phyloP scores from a whole-genome alignment of 2,888 invertebrate genomes.

The Nasonovia ribisnigri region DNA sequence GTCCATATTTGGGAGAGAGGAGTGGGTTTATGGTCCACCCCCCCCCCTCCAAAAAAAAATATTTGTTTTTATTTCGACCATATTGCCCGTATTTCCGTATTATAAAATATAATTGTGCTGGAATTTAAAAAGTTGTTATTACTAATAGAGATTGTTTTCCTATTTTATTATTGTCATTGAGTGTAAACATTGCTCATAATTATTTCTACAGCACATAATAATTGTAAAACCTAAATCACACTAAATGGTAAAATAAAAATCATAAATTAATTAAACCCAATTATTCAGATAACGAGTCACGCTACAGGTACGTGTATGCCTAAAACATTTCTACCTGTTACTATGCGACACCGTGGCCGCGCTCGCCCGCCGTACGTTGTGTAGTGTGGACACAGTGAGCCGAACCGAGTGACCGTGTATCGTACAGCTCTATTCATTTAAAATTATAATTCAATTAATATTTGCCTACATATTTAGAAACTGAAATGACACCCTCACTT shows the following conservation, averaged over 20 bases:
- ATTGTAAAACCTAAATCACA: background rate
- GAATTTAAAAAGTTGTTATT: background rate
- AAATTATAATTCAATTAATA: background rate
- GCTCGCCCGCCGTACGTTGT: background rate
- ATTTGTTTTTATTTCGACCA: no score
- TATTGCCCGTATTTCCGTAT: no score
- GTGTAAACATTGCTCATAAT: background rate
- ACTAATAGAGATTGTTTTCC: background rate
- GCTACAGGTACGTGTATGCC: background rate
- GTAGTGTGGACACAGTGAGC: background rate
- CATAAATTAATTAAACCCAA: background rate
- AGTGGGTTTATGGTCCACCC: no score
- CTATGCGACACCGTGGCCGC: background rate
- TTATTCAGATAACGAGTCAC: background rate
- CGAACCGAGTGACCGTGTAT: background rate
- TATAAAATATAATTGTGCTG: background rate
- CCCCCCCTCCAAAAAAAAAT: background rate
- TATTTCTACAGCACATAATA: background rate
- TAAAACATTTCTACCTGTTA: background rate
- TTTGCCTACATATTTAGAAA: background rate
- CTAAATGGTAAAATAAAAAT: no score
- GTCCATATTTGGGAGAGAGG: no score
- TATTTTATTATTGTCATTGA: background rate
- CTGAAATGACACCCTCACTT: background rate
- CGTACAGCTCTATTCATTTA: background rate